Evolutionary conservation across 2,113 vertebrate genomes (phyloP).

Genomic region (Cathartes aura): DNA sequence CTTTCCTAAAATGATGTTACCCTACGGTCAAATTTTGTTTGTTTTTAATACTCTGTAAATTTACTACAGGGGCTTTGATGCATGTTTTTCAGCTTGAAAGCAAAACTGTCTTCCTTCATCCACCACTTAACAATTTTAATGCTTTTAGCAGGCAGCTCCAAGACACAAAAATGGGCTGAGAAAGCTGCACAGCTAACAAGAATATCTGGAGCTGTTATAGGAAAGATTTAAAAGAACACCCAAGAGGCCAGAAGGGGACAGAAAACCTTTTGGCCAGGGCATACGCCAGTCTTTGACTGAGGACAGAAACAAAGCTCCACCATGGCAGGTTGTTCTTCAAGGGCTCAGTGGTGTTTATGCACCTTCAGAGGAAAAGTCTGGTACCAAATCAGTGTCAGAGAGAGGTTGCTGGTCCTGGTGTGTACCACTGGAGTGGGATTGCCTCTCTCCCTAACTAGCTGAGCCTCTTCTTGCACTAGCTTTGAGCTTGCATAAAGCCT

Average conservation of each 20-base stretch:
- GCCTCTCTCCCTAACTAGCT: not conserved
- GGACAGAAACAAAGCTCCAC: not conserved
- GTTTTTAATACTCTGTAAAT: slow-evolving; percentile 48
- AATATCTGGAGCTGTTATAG: not conserved
- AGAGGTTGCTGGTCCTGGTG: not conserved
- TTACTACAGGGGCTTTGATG: slow-evolving; percentile 54
- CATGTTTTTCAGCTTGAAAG: slow-evolving; percentile 64
- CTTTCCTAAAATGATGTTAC: slow-evolving; percentile 54
- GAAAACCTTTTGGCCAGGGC: not conserved
- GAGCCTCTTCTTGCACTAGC: not conserved
- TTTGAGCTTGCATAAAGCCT: not conserved
- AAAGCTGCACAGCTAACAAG: not conserved
- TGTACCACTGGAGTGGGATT: not conserved
- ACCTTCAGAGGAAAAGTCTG: not conserved
- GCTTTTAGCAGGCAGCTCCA: slow-evolving; percentile 50
- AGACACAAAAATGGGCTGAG: not conserved
- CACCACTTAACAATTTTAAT: slow-evolving; percentile 50
- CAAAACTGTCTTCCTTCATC: slow-evolving; percentile 10
- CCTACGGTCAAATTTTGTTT: slow-evolving; percentile 55
- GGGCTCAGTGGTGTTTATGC: not conserved
- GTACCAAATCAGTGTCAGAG: not conserved
- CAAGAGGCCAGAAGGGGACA: not conserved
- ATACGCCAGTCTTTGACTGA: not conserved
- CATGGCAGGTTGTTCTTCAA: not conserved
- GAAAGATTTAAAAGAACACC: slow-evolving; percentile 22